These are phyloP conservation scores for Mormyrus lacerda DNA, from an alignment of 2,113 vertebrate species.

Conservation along the genomic window DNA sequence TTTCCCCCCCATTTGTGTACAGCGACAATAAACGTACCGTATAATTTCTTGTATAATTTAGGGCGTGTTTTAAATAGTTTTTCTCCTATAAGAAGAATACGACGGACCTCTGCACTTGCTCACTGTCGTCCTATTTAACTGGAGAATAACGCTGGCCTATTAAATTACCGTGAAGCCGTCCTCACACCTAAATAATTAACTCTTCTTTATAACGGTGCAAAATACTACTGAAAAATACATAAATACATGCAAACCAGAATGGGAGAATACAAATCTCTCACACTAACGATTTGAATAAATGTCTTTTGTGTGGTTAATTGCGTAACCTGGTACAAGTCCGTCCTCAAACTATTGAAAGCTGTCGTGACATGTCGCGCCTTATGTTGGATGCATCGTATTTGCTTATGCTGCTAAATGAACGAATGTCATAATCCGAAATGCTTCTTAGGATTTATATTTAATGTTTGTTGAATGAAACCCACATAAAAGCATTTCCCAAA, in stretches of 20 bases:
- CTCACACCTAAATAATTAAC: not conserved
- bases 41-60: not conserved
- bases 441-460: not conserved
- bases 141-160: not conserved
- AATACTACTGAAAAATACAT: not conserved
- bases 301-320: not conserved
- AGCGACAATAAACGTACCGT: not conserved
- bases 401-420: not conserved
- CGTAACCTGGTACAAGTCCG: not conserved
- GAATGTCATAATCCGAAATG: not conserved
- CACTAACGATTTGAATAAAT: not conserved
- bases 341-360: not conserved
- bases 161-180: not conserved
- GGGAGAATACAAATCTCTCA: not conserved
- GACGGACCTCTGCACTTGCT: not conserved
- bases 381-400: not conserved
- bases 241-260: not conserved
- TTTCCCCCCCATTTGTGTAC: not conserved
- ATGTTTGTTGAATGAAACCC: not conserved
- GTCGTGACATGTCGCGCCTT: not conserved
- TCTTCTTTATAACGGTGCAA: not conserved
- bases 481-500: not conserved
- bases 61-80: not conserved
- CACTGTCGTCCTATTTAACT: not conserved
- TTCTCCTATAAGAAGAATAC: not conserved